Percentiles rank a stretch among this genome's conserved stretches.
phyloP scores from a whole-genome alignment of 2,888 invertebrate genomes.

The Nomada ruficornis region DNA sequence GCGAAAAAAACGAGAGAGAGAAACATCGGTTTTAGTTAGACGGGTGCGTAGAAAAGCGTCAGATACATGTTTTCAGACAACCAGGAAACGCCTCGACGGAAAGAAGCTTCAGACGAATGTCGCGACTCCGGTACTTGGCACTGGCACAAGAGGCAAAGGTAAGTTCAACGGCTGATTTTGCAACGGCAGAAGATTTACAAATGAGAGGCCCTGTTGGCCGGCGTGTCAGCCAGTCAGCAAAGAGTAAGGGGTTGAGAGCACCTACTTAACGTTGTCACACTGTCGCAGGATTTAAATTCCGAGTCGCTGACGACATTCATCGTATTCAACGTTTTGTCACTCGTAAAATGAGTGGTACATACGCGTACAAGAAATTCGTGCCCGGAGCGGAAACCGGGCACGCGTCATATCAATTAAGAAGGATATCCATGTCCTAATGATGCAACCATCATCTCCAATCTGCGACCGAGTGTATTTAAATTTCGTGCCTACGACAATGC shows the following conservation, averaged over 20 bases:
- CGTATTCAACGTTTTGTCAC: conserved; percentile 61
- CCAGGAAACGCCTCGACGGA: conserved; percentile 45
- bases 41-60: not conserved
- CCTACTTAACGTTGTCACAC: conserved; percentile 58
- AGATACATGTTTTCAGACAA: conserved; percentile 20
- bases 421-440: conserved; percentile 37
- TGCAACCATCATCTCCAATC: conserved; percentile 42
- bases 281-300: conserved; percentile 69
- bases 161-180: conserved; percentile 65
- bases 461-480: conserved; percentile 4
- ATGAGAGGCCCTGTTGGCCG: conserved; percentile 58
- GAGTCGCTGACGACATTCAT: conserved; percentile 66
- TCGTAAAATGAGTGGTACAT: conserved; percentile 20
- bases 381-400: conserved; percentile 58
- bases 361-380: conserved; percentile 53
- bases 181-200: conserved; percentile 59
- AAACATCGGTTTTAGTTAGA: not conserved
- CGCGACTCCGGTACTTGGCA: conserved; percentile 57
- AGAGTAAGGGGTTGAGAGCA: conserved; percentile 59
- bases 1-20: not conserved
- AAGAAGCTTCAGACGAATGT: conserved; percentile 43
- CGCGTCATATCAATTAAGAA: conserved; percentile 55
- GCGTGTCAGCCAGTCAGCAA: conserved; percentile 51
- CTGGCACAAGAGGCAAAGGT: conserved; percentile 49
- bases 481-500: conserved; percentile 28